These are phyloP conservation scores for Thomomys bottae DNA, from an alignment of 2,113 vertebrate genomes.

Conservation along the genomic window DNA sequence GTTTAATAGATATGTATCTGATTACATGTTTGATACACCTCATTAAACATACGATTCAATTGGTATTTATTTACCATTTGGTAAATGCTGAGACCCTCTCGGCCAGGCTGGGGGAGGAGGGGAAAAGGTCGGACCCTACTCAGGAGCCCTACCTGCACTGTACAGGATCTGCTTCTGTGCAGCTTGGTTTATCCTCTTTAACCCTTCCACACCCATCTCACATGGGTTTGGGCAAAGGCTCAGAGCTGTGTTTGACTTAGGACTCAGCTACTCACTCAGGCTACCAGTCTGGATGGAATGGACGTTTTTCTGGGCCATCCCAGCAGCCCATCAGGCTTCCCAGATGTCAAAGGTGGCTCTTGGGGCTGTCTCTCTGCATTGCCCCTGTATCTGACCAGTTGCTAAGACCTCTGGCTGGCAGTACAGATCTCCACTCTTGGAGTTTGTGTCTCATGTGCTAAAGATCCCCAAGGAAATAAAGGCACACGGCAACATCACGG, in stretches of 20 bases:
- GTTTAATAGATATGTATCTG: conserved; percentile 83
- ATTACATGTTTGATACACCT: conserved; percentile 83
- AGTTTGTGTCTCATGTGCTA: background rate
- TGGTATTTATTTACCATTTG: conserved; percentile 79
- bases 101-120: background rate
- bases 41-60: conserved; percentile 80
- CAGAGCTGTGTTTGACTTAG: conserved; percentile 34
- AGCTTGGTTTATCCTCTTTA: conserved; percentile 42
- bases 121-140: background rate
- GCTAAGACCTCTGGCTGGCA: conserved; percentile 34
- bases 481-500: background rate
- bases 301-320: background rate
- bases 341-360: conserved; percentile 6
- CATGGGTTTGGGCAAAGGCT: conserved; percentile 49
- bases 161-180: conserved; percentile 12
- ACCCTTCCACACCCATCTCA: conserved; percentile 55
- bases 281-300: background rate
- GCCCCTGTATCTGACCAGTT: background rate
- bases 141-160: conserved; percentile 10
- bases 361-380: background rate
- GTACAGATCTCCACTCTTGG: background rate
- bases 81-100: conserved; percentile 73
- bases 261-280: background rate
- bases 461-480: background rate
- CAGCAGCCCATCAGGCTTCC: background rate